Evolutionary conservation across 1,140 invertebrate species (phyloP).

Genomic region (Ptiloglossa arizonensis): DNA sequence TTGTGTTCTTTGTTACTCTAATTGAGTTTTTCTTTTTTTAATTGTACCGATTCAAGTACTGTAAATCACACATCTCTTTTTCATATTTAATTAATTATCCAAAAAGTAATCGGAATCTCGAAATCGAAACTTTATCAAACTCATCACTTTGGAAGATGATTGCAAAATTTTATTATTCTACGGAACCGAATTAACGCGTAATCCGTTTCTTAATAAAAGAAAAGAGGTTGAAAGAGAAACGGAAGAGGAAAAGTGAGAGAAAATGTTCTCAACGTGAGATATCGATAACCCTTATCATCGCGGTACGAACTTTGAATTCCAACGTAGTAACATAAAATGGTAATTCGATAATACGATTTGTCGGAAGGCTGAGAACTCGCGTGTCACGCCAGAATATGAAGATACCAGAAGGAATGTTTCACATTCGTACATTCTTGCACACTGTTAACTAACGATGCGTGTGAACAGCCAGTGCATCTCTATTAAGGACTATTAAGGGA

Average conservation of each 20-base stretch:
- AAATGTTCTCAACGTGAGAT: constrained; percentile 45
- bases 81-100: too few relatives aligned
- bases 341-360: constrained; percentile 17
- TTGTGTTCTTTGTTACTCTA: too few relatives aligned
- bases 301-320: not conserved
- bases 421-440: constrained; percentile 27
- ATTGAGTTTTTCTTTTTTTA: too few relatives aligned
- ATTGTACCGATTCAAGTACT: too few relatives aligned
- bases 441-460: constrained; percentile 27
- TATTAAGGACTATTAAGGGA: constrained; percentile 49
- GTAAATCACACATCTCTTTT: too few relatives aligned
- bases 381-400: constrained; percentile 19
- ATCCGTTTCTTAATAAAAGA: not conserved
- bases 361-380: not conserved
- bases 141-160: too few relatives aligned
- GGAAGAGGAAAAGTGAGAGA: not conserved
- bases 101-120: too few relatives aligned
- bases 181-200: not conserved
- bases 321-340: not conserved
- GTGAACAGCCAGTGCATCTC: constrained; percentile 15
- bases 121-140: too few relatives aligned
- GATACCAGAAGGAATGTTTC: constrained; percentile 21
- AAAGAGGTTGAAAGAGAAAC: too few relatives aligned
- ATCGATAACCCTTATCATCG: constrained; percentile 58
- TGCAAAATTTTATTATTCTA: too few relatives aligned